Base-by-base conservation (phyloP, 2,113 vertebrate genomes). In the Hippoglossus stenolepis region DNA sequence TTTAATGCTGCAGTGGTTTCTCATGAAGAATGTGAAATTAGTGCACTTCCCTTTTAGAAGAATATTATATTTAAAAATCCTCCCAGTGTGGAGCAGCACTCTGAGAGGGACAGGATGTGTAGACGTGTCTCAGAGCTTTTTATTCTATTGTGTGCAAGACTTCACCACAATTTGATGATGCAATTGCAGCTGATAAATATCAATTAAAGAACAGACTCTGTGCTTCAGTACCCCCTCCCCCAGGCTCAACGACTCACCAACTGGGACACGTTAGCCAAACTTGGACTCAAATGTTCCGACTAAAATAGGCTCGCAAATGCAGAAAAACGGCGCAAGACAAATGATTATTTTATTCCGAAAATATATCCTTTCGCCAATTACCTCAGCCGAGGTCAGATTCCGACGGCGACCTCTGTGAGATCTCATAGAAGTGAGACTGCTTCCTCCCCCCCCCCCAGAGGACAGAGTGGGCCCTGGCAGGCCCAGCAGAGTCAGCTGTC, bases 401-500 rank as follows among this genome's bases (percentile, higher is more conserved):
- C 73, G 66, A 73, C 65, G 67, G 65, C 69, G 76, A 87, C 86
- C 77, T 80, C 70, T 82, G 51, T 78, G 31, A 90, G 87, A 79
- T 83, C 77, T 57, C 71, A 82, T 82, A 77, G 84, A 88, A 86
- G 79, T 76, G 68, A 69, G 72, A 64, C 47, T 18, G 45, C 23
- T 11, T 18, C n/a, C 28, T 28, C 35, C 65, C 26, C 26, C 3
- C 6, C 31, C 0, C 53, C 63, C 66, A 12, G 68, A 76, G 69
- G 79, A 76, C 57, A 63, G 65, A 67, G 69, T 78, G 79, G 68
- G 77, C 70, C 85, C 80, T 89, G 91, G 91, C 91, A 88, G 60
- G 49, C 76, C 69, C 43, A 73, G 62, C 68, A 71, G 68, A 86
- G 82, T 90, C 90, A 82, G 84, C 90, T 91, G 88, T 85, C 87